These are phyloP conservation scores for Pantherophis guttatus DNA, from an alignment of 2,113 vertebrate genomes.

Conservation along the genomic window DNA sequence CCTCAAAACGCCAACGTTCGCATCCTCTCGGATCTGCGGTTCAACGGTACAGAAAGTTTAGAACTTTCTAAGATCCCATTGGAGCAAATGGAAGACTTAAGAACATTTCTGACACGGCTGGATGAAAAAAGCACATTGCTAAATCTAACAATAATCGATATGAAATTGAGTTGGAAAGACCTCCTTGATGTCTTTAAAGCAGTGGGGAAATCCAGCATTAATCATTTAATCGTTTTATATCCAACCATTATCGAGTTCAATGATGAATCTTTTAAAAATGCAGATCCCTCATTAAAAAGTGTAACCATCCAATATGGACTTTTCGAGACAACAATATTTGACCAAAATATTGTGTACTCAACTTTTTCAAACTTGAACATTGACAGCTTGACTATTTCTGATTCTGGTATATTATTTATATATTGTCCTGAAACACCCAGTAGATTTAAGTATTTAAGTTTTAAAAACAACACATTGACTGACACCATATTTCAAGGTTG, in stretches of 20 bases:
- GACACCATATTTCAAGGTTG: constrained; percentile 72
- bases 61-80: not conserved
- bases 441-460: constrained; percentile 64
- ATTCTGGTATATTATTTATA: constrained; percentile 69
- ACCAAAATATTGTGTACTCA: constrained; percentile 61
- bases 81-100: not conserved
- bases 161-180: constrained; percentile 67
- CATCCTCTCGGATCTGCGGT: constrained; percentile 65
- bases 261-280: rapidly evolving
- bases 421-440: constrained; percentile 68
- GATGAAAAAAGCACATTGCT: not conserved
- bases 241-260: constrained; percentile 6
- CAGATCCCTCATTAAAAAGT: constrained; percentile 59
- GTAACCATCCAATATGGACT: constrained; percentile 52
- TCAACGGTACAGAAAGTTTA: constrained; percentile 51
- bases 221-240: constrained; percentile 65
- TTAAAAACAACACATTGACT: constrained; percentile 70
- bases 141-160: constrained; percentile 65
- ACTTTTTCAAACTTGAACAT: constrained; percentile 73
- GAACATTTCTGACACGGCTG: not conserved
- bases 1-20: constrained; percentile 37
- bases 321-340: not conserved
- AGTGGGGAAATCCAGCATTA: constrained; percentile 64
- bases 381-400: constrained; percentile 59
- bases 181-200: constrained; percentile 59